Conservation (phyloP, 2,888 invertebrate species). For the Macrosiphum euphorbiae region DNA sequence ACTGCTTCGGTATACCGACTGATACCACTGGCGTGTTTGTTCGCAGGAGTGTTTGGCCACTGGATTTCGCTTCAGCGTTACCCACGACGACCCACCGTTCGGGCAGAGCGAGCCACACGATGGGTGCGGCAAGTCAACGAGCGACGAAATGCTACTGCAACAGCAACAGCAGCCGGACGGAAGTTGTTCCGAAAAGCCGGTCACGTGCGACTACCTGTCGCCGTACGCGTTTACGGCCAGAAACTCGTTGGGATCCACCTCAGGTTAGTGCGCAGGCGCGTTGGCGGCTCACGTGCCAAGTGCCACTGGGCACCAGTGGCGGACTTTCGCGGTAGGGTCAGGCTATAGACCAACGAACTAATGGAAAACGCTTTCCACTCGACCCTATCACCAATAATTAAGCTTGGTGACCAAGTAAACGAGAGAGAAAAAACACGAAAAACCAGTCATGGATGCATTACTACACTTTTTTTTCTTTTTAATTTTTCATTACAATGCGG, state of each 20-base stretch:
- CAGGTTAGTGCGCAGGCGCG: slow-evolving; percentile 69
- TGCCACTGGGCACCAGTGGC: no score
- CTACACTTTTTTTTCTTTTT: no score
- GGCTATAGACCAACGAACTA: no score
- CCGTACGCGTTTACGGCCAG: slow-evolving; percentile 72
- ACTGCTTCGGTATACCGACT: neutral
- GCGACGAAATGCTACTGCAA: neutral
- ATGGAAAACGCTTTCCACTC: no score
- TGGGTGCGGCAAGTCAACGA: slow-evolving; percentile 18
- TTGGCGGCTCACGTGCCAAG: neutral
- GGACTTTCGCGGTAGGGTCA: no score
- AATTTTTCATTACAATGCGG: no score
- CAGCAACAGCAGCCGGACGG: neutral
- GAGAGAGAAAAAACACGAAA: no score
- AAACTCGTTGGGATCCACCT: slow-evolving; percentile 72
- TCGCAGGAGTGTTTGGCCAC: slow-evolving; percentile 60
- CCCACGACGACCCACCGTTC: slow-evolving; percentile 58
- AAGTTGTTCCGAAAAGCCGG: slow-evolving; percentile 6
- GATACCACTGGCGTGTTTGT: neutral
- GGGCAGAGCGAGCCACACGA: slow-evolving; percentile 62
- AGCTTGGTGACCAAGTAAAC: no score
- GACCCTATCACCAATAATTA: no score
- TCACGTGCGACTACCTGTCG: slow-evolving; percentile 69
- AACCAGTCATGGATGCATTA: no score
- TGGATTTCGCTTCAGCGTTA: slow-evolving; percentile 63